Evolutionary conservation across 2,888 invertebrate species (phyloP).

Genomic region (Acheta domesticus): DNA sequence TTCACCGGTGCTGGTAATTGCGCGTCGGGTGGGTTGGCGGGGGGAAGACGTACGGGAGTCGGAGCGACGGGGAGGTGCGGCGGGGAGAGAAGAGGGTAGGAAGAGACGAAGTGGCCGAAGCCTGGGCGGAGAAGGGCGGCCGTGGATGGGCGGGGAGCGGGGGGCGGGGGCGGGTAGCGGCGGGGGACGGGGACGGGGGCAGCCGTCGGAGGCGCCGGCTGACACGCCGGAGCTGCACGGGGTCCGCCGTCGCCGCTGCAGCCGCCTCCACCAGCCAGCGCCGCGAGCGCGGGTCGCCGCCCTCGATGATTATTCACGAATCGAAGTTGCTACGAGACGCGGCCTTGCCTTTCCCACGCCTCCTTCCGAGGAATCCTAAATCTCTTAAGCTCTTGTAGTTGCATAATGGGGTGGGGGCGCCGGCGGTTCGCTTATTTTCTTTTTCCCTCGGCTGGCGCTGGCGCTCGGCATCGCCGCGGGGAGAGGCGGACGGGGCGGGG

Average conservation of each 20-base stretch:
- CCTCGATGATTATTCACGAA: constrained; percentile 9
- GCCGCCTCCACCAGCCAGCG: not conserved
- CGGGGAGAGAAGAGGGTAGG: not conserved
- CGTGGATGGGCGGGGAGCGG: no score
- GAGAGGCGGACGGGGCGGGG: not conserved
- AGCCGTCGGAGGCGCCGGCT: not conserved
- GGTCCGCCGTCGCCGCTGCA: not conserved
- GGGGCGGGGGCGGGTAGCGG: not conserved
- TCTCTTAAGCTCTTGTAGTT: constrained; percentile 18
- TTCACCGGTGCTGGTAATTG: not conserved
- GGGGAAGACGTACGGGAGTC: not conserved
- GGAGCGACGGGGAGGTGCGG: not conserved
- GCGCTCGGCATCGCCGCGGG: not conserved
- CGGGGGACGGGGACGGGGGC: not conserved
- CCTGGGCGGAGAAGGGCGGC: not conserved
- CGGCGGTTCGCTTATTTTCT: not conserved
- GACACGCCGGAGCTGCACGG: not conserved
- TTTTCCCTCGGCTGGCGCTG: not conserved
- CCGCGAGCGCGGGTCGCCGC: not conserved
- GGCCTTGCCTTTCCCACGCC: constrained; percentile 18
- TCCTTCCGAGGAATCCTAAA: constrained; percentile 18
- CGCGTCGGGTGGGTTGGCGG: not conserved
- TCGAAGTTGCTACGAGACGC: constrained; percentile 18
- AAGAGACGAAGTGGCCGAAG: not conserved
- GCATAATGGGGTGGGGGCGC: constrained; percentile 3